Percentiles rank a stretch among this genome's conserved stretches.
Evolutionary conservation across 2,113 vertebrate species (phyloP).

Genomic region (Saccopteryx leptura): DNA sequence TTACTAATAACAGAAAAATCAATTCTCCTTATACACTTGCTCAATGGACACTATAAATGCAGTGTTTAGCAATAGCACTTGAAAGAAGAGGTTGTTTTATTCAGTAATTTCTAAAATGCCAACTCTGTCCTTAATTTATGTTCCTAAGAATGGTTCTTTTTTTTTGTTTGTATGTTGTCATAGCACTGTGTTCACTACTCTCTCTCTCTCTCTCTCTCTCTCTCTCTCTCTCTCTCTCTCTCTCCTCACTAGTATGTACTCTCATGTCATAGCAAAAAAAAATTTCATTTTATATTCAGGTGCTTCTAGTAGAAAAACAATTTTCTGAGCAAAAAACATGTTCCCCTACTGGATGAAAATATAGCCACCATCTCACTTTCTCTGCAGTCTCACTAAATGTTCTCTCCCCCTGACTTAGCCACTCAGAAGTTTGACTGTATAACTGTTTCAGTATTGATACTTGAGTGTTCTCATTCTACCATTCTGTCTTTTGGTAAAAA

Average conservation of each 20-base stretch:
- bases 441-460: neutral
- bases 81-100: neutral
- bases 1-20: constrained; percentile 9
- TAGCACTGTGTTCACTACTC: neutral
- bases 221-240: neutral
- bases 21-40: neutral
- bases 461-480: neutral
- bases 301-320: neutral
- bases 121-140: neutral
- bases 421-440: neutral
- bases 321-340: constrained; percentile 42
- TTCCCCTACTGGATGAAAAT: neutral
- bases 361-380: neutral
- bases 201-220: neutral
- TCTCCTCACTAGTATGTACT: neutral
- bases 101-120: constrained; percentile 30
- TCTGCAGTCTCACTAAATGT: neutral
- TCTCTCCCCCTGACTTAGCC: neutral
- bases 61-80: neutral
- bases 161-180: neutral
- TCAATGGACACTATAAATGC: neutral
- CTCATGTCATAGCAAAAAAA: neutral
- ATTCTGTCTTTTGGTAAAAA: constrained; percentile 38
- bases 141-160: neutral
- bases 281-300: neutral